Conservation (phyloP, 2,113 vertebrate genomes). For the Dryoscopus gambensis region DNA sequence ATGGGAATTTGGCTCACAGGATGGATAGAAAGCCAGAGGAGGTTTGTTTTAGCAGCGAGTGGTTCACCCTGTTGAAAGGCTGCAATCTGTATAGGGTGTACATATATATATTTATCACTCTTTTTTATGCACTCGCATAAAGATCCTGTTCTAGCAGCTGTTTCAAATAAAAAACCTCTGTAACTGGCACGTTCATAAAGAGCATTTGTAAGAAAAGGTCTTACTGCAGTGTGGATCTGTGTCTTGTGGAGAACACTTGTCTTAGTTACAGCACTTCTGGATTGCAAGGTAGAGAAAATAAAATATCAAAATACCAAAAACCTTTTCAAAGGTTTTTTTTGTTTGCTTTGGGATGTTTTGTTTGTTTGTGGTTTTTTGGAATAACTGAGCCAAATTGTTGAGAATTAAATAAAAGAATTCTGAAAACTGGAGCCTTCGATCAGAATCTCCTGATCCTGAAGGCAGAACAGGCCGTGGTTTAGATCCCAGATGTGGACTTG, state of each 20-base stretch:
- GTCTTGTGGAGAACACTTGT: neutral
- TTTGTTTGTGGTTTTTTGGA: neutral
- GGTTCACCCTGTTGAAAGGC: neutral
- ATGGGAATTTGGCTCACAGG: neutral
- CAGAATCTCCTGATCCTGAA: neutral
- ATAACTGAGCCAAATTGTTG: neutral
- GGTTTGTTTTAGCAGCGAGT: neutral
- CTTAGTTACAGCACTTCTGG: neutral
- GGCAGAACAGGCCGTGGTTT: neutral
- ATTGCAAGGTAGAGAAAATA: neutral
- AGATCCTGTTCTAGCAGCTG: neutral
- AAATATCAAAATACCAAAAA: neutral
- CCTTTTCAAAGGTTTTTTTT: fast-evolving
- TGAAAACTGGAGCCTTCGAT: neutral
- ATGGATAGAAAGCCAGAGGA: neutral
- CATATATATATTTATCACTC: neutral
- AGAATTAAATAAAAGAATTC: neutral
- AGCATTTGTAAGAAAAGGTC: neutral
- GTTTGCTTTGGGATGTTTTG: fast-evolving
- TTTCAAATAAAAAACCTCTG: neutral
- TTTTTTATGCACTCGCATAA: neutral
- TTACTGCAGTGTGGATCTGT: neutral
- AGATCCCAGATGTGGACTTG: neutral
- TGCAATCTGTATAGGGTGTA: neutral
- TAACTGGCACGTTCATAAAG: neutral